Evolutionary conservation across 2,113 vertebrate genomes (phyloP).

Genomic region (Psittacula cyanocephala): DNA sequence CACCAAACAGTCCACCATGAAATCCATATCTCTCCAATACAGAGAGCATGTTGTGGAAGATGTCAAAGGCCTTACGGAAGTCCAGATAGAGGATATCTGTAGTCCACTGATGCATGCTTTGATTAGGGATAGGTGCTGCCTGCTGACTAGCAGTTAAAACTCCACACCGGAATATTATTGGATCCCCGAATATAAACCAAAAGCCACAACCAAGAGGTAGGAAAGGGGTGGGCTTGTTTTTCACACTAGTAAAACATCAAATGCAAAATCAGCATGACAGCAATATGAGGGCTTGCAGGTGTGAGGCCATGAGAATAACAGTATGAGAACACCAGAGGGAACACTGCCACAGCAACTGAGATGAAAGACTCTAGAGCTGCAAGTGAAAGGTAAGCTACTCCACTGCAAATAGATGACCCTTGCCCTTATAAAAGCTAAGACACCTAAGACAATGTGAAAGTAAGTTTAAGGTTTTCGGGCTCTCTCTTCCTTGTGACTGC

Average conservation of each 20-base stretch:
- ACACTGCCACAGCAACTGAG: not conserved
- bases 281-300: not conserved
- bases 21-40: not conserved
- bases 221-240: not conserved
- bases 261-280: not conserved
- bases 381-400: not conserved
- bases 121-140: not conserved
- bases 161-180: not conserved
- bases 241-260: rapidly evolving
- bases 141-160: not conserved
- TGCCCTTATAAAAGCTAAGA: not conserved
- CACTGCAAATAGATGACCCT: not conserved
- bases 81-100: not conserved
- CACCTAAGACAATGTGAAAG: not conserved
- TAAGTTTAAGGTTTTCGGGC: not conserved
- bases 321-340: not conserved
- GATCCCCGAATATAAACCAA: not conserved
- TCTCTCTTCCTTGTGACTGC: not conserved
- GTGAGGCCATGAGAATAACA: not conserved
- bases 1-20: not conserved
- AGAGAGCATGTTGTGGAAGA: not conserved
- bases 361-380: not conserved
- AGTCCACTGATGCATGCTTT: not conserved
- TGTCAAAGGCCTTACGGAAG: not conserved
- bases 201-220: not conserved